Conservation (phyloP, 2,888 invertebrate species). For the Monochamus alternatus region DNA sequence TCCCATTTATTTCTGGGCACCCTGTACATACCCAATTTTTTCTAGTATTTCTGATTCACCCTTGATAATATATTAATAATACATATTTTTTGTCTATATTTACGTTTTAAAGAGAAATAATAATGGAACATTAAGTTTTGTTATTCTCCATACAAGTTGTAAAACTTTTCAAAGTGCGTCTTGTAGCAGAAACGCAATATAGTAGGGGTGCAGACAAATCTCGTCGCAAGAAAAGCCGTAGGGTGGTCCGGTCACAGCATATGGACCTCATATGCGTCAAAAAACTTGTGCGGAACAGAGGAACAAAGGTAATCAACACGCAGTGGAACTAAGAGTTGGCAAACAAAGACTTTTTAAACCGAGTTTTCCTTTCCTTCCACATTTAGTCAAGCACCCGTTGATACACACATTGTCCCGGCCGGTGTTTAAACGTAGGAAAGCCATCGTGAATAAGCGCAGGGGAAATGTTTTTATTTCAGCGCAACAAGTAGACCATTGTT, state of each 20-base stretch:
- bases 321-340: conserved; percentile 34
- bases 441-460: conserved; percentile 34
- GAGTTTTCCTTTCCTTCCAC: conserved; percentile 34
- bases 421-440: conserved; percentile 30
- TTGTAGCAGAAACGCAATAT: conserved; percentile 2
- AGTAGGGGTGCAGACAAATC: conserved; percentile 34
- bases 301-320: conserved; percentile 42
- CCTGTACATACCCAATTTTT: no score
- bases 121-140: no score
- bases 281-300: conserved; percentile 26
- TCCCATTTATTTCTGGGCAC: no score
- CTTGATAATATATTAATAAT: no score
- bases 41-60: no score
- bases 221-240: conserved; percentile 14
- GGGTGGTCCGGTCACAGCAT: conserved; percentile 26
- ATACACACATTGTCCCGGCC: conserved; percentile 31
- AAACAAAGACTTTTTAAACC: conserved; percentile 42
- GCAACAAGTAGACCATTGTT: conserved; percentile 39
- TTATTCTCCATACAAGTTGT: background rate
- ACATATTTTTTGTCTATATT: no score
- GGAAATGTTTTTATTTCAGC: conserved; percentile 38
- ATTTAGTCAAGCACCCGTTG: conserved; percentile 36
- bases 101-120: no score
- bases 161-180: conserved; percentile 26
- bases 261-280: conserved; percentile 37